Percentiles rank a stretch among this genome's conserved stretches.
phyloP scores from a whole-genome alignment of 2,113 vertebrate species.

The Cariama cristata region DNA sequence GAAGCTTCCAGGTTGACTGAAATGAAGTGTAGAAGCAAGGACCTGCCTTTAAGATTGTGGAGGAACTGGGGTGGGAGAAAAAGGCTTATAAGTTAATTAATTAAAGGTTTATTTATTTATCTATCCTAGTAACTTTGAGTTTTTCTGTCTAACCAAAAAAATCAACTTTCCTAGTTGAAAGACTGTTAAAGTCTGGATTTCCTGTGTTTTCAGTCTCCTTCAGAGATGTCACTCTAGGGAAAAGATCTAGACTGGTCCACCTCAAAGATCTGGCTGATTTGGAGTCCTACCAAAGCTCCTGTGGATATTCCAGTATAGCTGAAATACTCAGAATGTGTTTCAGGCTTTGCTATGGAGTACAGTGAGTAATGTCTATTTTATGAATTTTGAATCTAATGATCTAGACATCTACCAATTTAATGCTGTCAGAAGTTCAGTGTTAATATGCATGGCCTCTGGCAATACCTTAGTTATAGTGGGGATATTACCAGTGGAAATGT shows the following conservation, averaged over 20 bases:
- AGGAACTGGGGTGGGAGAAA: not conserved
- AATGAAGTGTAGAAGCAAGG: not conserved
- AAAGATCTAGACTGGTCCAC: not conserved
- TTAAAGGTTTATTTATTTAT: not conserved
- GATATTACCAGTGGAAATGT: constrained; percentile 43
- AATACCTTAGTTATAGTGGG: not conserved
- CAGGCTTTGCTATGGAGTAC: not conserved
- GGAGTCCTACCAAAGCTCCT: not conserved
- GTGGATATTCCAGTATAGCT: not conserved
- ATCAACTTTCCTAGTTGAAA: not conserved
- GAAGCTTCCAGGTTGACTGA: not conserved
- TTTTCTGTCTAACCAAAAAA: not conserved
- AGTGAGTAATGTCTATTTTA: not conserved
- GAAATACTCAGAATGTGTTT: not conserved
- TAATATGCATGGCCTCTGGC: constrained; percentile 20
- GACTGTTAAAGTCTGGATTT: not conserved
- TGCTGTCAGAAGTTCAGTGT: constrained; percentile 7
- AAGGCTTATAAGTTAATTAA: not conserved
- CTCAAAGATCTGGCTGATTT: not conserved
- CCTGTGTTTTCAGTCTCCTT: not conserved
- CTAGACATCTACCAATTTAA: constrained; percentile 1
- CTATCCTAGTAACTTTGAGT: not conserved
- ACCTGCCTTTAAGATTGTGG: not conserved
- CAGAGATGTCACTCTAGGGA: not conserved
- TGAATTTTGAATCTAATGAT: constrained; percentile 13